Evolutionary conservation across 1,140 invertebrate species (phyloP), one percentile per base, ranked within the genome.

Genomic region (Parapsyche elsis): DNA sequence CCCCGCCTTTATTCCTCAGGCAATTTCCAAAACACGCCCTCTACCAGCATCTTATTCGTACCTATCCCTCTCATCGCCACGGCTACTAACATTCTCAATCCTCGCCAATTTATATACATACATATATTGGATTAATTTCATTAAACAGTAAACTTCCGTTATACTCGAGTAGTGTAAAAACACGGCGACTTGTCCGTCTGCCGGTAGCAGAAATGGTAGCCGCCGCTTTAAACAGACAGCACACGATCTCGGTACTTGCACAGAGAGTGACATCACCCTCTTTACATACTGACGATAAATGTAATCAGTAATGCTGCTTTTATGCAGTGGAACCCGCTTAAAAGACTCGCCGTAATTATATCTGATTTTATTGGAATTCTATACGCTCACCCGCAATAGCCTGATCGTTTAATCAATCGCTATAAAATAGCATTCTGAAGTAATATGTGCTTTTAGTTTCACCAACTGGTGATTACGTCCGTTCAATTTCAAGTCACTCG

Each of bases 121-220:
- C n/a, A n/a, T n/a, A 71, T 9, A n/a, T 10, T 10, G 5, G 19
- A 38, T 71, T 7, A 26, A 71, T 16, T 44, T 45, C 9, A 44
- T 16, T 71, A 71, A 0, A 45, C 70, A 12, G 70, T 16, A 30
- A 71, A 45, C 5, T 67, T 30, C 64, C 76, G 76, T 77, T 77
- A 53, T n/a, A n/a, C 9, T 44, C 30, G 30, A 26, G 45, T 71
- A 26, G 57, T 70, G 76, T 70, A 78, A 12, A 23, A 79, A 73
- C 78, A 73, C 78, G 64, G 19, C 44, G 76, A 78, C 44, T 24
- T 77, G 44, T 46, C 49, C 12, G 57, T 49, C 16, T 12, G 12
- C 49, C 76, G 49, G 76, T 78, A 78, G 76, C 76, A 44, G 61
- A 71, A 67, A 67, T 67, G 64, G 21, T 45, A 64, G 75, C 30